Evolutionary conservation across 2,797 vertebrate genomes (phyloP), one percentile per base, ranked within the genome.

Genomic region (Eupleurogrammus muticus): DNA sequence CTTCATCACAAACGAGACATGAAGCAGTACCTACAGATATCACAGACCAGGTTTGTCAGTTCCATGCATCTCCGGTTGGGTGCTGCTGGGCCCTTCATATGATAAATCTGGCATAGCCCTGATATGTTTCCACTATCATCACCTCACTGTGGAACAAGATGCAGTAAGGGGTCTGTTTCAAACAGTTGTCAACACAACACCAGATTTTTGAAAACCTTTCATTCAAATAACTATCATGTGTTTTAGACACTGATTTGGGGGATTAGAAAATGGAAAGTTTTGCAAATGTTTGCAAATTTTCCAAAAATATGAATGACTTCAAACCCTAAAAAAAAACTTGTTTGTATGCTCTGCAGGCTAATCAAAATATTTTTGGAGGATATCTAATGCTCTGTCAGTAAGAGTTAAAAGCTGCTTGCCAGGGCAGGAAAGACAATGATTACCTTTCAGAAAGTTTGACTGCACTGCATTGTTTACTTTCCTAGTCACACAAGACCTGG

Each of bases 221-320:
- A 53, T 66, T 70, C 5, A 74, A 72, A 67, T 81, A 60, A 51
- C 52, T 56, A 42, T 63, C 49, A 28, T 52, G 19, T 80, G 70
- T 72, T 81, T 72, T 70, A 70, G 36, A 69, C 1, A 4, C 20
- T 63, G 28, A 63, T 74, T 62, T 44, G 35, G 9, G 1, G 21
- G 44, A 64, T 73, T 70, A 62, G 28, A 70, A 55, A 73, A 80
- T 78, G 66, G 73, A 85, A 79, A 68, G 35, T 68, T 64, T 63
- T 0, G 7, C 20, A 3, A 28, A 28, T 6, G 6, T 28, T 28
- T 28, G 28, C 28, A 28, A 28, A 28, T 32, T 70, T 48, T n/a
- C 28, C 6, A 14, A 14, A 72, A 62, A 59, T 42, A 21, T 20
- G 38, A 66, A 65, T 34, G 10, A 67, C 77, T 56, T 77, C 28